phyloP scores from a whole-genome alignment of 2,797 vertebrate genomes.

The Epinephelus coioides region DNA sequence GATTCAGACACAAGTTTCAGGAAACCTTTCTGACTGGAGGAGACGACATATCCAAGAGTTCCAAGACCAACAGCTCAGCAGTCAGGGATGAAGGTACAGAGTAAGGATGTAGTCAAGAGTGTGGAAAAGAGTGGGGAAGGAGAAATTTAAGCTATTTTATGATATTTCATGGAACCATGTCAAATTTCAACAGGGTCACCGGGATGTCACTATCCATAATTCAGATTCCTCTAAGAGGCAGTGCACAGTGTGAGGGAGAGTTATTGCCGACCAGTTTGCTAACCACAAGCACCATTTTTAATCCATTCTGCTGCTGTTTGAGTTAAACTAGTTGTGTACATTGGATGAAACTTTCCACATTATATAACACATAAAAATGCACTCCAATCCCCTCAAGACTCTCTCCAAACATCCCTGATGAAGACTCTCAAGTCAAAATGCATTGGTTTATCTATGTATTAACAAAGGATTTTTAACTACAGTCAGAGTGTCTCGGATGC shows the following conservation, averaged over 20 bases:
- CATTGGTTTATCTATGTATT: too few species aligned
- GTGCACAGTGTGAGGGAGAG: background rate
- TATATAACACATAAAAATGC: too few species aligned
- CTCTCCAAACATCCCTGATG: too few species aligned
- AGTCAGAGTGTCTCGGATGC: too few species aligned
- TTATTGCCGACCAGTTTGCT: background rate
- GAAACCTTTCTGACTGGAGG: background rate
- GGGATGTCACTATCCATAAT: slow-evolving; percentile 12
- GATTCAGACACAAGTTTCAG: background rate
- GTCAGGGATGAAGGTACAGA: background rate
- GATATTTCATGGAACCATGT: background rate
- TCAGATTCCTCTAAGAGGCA: background rate
- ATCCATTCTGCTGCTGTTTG: background rate
- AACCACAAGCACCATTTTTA: background rate
- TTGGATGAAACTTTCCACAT: background rate
- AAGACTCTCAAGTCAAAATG: too few species aligned
- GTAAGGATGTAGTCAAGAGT: background rate
- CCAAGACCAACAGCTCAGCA: background rate
- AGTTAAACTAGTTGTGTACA: background rate
- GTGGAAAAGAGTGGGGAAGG: slow-evolving; percentile 1
- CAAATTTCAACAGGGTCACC: slow-evolving; percentile 16
- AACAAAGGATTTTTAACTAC: too few species aligned
- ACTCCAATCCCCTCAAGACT: too few species aligned
- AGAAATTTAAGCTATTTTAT: background rate
- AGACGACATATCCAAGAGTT: background rate